phyloP scores from a whole-genome alignment of 2,113 vertebrate species.

The Peromyscus maniculatus region DNA sequence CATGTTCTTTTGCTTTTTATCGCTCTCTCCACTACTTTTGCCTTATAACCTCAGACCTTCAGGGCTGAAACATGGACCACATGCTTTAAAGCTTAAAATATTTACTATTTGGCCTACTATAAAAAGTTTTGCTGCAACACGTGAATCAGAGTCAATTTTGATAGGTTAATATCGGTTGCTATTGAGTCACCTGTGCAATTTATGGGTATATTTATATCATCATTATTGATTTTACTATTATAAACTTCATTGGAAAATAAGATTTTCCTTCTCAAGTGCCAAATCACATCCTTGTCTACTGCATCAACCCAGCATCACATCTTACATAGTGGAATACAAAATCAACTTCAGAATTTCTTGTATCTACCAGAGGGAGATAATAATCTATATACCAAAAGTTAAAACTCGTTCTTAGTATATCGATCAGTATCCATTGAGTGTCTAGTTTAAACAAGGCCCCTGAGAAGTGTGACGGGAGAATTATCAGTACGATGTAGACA shows the following conservation, averaged over 20 bases:
- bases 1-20: not conserved
- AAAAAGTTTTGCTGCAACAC: not conserved
- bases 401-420: constrained; percentile 6
- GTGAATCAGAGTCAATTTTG: not conserved
- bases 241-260: not conserved
- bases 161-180: constrained; percentile 33
- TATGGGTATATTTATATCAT: not conserved
- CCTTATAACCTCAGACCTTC: not conserved
- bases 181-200: not conserved
- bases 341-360: constrained; percentile 47
- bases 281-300: not conserved
- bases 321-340: constrained; percentile 30
- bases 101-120: not conserved
- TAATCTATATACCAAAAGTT: not conserved
- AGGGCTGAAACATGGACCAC: too few relatives aligned
- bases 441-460: not conserved
- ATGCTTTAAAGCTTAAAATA: not conserved
- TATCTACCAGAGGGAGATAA: not conserved
- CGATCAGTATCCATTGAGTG: not conserved
- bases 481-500: not conserved
- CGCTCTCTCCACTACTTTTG: too few relatives aligned
- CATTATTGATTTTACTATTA: not conserved
- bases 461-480: not conserved
- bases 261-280: constrained; percentile 8
- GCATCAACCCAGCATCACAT: not conserved